These are phyloP conservation scores for Phrynosoma blainvillii DNA, from an alignment of 2,113 vertebrate genomes.

Conservation along the genomic window DNA sequence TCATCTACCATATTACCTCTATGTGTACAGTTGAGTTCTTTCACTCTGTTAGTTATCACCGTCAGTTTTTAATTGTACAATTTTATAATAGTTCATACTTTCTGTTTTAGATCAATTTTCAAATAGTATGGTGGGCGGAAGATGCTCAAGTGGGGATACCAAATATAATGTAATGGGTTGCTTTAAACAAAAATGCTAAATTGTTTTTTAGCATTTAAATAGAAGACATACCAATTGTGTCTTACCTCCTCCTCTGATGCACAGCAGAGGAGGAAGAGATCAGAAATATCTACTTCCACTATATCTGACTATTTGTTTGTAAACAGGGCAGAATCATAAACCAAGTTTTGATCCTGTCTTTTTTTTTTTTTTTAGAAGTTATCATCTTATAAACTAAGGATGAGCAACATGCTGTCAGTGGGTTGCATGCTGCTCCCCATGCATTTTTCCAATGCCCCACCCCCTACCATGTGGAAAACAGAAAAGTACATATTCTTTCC, in stretches of 20 bases:
- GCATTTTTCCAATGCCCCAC: no score
- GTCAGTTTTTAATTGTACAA: neutral
- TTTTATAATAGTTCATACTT: neutral
- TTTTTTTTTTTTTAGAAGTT: neutral
- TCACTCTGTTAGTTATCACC: neutral
- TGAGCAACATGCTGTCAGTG: no score
- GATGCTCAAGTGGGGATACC: no score
- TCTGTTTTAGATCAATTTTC: neutral
- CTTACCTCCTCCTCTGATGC: neutral
- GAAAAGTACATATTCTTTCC: no score
- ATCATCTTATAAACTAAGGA: neutral
- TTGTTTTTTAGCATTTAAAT: neutral
- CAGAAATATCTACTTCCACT: neutral
- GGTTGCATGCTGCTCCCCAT: no score
- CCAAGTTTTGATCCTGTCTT: neutral
- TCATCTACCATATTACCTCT: neutral
- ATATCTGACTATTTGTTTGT: neutral
- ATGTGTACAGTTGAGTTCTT: neutral
- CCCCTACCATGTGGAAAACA: no score
- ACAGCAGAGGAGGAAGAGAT: neutral
- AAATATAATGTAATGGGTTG: neutral
- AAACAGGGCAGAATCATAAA: neutral
- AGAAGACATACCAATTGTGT: neutral
- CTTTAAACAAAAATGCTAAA: neutral
- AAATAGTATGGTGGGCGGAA: neutral